Evolutionary conservation across 2,797 vertebrate genomes (phyloP), one percentile per base, ranked within the genome.

Genomic region (Galaxias olidus): DNA sequence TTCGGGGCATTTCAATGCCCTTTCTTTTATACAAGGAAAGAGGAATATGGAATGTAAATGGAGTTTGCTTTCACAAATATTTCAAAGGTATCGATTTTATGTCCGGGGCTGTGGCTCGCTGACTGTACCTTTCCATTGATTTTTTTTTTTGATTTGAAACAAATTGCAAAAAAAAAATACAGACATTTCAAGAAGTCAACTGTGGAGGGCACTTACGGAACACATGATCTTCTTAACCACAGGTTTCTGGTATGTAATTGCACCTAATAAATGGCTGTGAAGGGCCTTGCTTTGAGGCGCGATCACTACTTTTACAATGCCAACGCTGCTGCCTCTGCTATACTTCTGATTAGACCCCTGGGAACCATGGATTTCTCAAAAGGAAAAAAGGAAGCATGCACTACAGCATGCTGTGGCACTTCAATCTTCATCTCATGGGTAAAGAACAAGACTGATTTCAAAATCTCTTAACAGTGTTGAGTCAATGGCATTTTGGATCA

Each of bases 251-350:
- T 61, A 58, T 68, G 69, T 82, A 81, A 85, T 74, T 81, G 83
- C 80, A 73, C 56, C 70, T 88, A 84, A 87, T 88, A 87, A 83
- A 90, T 63, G 72, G 65, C 81, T 82, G 79, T 75, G 70, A 87
- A 85, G 71, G 67, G 75, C 74, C 63, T 48, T 75, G 61, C 63
- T 58, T 72, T 58, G 68, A 46, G 63, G 69, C 74, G 75, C 82
- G 68, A 73, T 79, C 65, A 51, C 51, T 55, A 30, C 46, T 51
- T 46, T 73, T 66, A 45, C 55, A 63, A 30, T 41, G 47, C 70
- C 51, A 57, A 42, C 20, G 15, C 49, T 30, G 66, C 58, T 61
- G 44, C 50, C 42, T 9, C 44, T 14, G 17, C 59, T 43, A 56
- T 44, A 43, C n/a, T 46, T 49, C 41, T 59, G 60, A 68, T 50